Percentiles rank a stretch among this genome's conserved stretches.
phyloP scores from a whole-genome alignment of 2,797 vertebrate genomes.

The Sarcophilus harrisii region DNA sequence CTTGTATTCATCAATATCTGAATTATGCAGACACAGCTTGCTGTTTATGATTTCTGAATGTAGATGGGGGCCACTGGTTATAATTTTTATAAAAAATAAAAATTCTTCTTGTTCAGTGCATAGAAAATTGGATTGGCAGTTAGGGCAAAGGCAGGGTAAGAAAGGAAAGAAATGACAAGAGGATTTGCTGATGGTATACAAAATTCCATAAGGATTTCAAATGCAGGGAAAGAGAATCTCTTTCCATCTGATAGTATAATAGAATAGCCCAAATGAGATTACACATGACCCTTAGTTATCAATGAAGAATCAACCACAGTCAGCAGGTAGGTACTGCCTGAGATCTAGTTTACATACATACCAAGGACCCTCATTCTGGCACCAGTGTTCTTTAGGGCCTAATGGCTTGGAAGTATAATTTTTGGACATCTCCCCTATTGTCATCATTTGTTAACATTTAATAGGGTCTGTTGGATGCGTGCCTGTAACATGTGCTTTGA shows the following conservation, averaged over 20 bases:
- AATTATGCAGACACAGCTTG: slow-evolving; percentile 69
- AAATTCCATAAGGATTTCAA: slow-evolving; percentile 78
- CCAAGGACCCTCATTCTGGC: slow-evolving; percentile 66
- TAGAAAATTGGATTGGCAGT: slow-evolving; percentile 49
- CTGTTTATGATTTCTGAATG: slow-evolving; percentile 71
- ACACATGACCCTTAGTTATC: slow-evolving; percentile 81
- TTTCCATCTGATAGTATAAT: slow-evolving; percentile 78
- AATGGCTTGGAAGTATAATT: not conserved
- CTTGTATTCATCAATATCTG: slow-evolving; percentile 75
- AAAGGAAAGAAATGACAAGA: slow-evolving; percentile 6
- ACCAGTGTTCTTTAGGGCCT: slow-evolving; percentile 50
- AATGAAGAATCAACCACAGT: slow-evolving; percentile 78
- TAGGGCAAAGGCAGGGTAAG: slow-evolving; percentile 44
- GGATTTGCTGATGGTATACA: slow-evolving; percentile 76
- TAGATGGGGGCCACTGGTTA: slow-evolving; percentile 69
- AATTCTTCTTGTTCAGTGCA: slow-evolving; percentile 26
- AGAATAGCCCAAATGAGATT: slow-evolving; percentile 83
- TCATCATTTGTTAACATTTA: not conserved
- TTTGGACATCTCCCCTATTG: not conserved
- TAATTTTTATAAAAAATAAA: slow-evolving; percentile 69
- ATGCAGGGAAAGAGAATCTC: slow-evolving; percentile 64
- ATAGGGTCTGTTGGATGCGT: not conserved
- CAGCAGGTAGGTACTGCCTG: slow-evolving; percentile 76
- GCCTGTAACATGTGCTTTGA: not conserved
- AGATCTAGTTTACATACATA: slow-evolving; percentile 63